These are phyloP conservation scores for Rhinogobius similis DNA, from an alignment of 2,113 vertebrate genomes.

Conservation along the genomic window DNA sequence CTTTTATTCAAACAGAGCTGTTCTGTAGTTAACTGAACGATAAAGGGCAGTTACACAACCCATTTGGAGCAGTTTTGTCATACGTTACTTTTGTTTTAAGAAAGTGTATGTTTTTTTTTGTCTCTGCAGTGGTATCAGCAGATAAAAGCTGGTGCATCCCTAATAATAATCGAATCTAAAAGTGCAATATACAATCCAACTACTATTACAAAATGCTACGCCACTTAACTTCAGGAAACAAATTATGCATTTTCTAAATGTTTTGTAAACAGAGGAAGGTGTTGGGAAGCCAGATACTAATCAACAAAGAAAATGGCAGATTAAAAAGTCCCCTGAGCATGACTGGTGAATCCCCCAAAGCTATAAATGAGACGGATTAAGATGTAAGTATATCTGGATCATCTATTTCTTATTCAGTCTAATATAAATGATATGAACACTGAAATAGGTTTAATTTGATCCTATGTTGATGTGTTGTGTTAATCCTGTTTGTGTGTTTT, in stretches of 20 bases:
- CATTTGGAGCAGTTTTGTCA: too few relatives aligned
- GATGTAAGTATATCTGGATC: conserved; percentile 43
- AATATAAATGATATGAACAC: background rate
- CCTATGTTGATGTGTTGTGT: background rate
- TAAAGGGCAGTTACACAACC: too few relatives aligned
- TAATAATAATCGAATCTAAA: too few relatives aligned
- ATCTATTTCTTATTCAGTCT: background rate
- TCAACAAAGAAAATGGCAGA: conserved; percentile 51
- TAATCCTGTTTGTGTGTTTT: conserved; percentile 8
- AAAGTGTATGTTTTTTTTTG: too few relatives aligned
- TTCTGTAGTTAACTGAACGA: too few relatives aligned
- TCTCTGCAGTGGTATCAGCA: too few relatives aligned
- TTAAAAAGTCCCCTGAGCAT: conserved; percentile 18
- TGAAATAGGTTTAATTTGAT: background rate
- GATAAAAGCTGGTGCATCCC: too few relatives aligned
- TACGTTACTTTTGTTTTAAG: too few relatives aligned
- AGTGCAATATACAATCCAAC: too few relatives aligned
- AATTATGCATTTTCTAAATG: background rate
- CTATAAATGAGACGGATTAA: conserved; percentile 17
- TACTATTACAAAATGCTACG: too few relatives aligned
- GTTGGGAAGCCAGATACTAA: conserved; percentile 49
- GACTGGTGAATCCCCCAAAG: conserved; percentile 22
- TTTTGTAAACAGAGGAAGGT: conserved; percentile 56
- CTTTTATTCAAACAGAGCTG: too few relatives aligned
- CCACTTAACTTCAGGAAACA: background rate